phyloP scores from a whole-genome alignment of 2,888 invertebrate genomes.

The Branchipolynoe longqiensis region DNA sequence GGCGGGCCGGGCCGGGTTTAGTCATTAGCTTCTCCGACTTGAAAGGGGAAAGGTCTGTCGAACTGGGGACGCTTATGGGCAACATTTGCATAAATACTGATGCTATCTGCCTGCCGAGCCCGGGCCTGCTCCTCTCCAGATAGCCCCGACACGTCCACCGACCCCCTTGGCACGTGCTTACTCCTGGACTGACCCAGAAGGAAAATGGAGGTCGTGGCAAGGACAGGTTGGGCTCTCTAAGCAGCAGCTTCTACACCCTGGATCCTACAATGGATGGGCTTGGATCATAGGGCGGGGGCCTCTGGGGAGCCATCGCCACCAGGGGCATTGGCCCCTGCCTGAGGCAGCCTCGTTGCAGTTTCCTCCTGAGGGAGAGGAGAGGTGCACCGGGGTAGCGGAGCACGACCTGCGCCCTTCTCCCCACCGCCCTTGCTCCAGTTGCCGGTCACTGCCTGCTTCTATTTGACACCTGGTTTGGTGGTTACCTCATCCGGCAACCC shows the following conservation, averaged over 20 bases:
- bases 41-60: conserved; percentile 31
- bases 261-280: conserved; percentile 21
- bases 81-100: conserved; percentile 43
- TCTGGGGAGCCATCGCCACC: conserved; percentile 24
- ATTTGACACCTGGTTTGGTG: too few species aligned
- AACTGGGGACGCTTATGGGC: not conserved
- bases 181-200: conserved; percentile 9
- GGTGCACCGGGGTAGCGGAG: not conserved
- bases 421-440: conserved; percentile 7
- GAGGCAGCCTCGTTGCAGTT: conserved; percentile 24
- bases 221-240: conserved; percentile 28
- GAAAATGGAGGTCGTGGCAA: conserved; percentile 21
- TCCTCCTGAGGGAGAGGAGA: conserved; percentile 11
- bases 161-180: conserved; percentile 17
- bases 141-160: conserved; percentile 32
- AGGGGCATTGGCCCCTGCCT: conserved; percentile 26
- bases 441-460: not conserved
- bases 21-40: conserved; percentile 13
- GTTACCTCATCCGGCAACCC: not conserved
- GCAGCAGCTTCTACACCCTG: not conserved
- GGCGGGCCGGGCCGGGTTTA: not conserved
- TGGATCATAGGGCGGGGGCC: not conserved
- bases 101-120: conserved; percentile 8
- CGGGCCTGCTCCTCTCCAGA: conserved; percentile 35
- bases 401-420: not conserved